Percentiles rank a stretch among this genome's conserved stretches.
Conservation (phyloP, 2,113 vertebrate species). For the Lota lota region DNA sequence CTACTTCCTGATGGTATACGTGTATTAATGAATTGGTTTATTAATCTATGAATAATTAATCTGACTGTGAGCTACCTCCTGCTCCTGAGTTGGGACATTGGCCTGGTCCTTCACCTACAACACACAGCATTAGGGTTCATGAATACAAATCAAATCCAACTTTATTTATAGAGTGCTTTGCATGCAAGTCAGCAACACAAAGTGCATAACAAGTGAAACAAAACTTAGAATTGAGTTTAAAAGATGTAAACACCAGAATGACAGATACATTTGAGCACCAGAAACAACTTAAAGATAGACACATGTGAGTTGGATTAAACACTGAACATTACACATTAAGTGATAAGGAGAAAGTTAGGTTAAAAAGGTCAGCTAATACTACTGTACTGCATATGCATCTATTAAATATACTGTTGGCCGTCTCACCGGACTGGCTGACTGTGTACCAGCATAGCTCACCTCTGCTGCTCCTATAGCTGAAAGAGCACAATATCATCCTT, state of each 20-base stretch:
- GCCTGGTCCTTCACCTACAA: constrained; percentile 51
- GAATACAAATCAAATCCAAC: no score
- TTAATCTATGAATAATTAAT: no score
- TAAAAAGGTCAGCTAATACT: no score
- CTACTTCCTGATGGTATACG: no score
- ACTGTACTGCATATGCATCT: background rate
- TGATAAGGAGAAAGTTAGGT: background rate
- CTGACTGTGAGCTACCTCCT: constrained; percentile 56
- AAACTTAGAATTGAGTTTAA: no score
- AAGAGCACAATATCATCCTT: constrained; percentile 28
- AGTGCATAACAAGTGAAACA: background rate
- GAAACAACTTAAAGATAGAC: background rate
- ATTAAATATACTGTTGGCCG: background rate
- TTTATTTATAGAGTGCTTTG: constrained; percentile 36
- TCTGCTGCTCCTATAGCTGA: constrained; percentile 60
- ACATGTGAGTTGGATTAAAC: background rate
- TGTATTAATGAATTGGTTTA: no score
- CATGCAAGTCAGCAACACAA: constrained; percentile 33
- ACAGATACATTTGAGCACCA: no score
- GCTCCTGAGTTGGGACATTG: constrained; percentile 46
- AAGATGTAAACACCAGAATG: no score
- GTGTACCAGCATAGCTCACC: constrained; percentile 33
- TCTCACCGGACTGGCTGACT: constrained; percentile 77
- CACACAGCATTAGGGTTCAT: constrained; percentile 36
- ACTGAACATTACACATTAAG: background rate